A percentile compares a stretch with the other conserved stretches of the same genome.
These are phyloP conservation scores for Patagioenas fasciata DNA, from an alignment of 2,113 vertebrate genomes.

Conservation along the genomic window DNA sequence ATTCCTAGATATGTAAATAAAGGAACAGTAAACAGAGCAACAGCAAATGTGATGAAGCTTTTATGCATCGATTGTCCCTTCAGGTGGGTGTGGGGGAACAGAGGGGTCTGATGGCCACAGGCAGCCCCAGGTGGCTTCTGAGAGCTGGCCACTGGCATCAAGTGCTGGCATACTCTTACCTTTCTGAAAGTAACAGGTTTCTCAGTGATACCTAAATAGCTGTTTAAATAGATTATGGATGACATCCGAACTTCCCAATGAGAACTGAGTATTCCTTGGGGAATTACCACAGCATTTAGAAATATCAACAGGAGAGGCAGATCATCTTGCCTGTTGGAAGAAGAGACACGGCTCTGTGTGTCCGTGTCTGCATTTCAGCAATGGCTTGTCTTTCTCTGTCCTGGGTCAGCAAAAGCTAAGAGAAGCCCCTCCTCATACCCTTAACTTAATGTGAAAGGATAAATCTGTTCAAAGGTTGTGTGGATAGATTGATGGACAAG, in stretches of 20 bases:
- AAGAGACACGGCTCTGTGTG: neutral
- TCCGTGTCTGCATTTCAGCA: neutral
- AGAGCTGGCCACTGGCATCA: slow-evolving; percentile 31
- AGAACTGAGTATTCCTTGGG: slow-evolving; percentile 50
- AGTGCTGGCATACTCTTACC: slow-evolving; percentile 58
- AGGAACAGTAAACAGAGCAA: slow-evolving; percentile 61
- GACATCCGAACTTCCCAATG: slow-evolving; percentile 66
- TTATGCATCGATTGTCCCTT: neutral
- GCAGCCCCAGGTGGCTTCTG: slow-evolving; percentile 36
- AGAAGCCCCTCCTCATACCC: slow-evolving; percentile 16
- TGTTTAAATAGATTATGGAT: slow-evolving; percentile 72
- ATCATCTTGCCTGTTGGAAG: slow-evolving; percentile 51
- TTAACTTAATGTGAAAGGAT: slow-evolving; percentile 1
- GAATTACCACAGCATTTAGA: slow-evolving; percentile 52
- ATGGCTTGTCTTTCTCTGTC: neutral
- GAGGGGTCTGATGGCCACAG: neutral
- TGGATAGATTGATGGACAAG: slow-evolving; percentile 35
- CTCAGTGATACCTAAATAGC: slow-evolving; percentile 66
- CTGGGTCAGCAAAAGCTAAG: slow-evolving; percentile 19
- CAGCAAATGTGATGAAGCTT: neutral
- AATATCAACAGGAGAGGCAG: slow-evolving; percentile 32
- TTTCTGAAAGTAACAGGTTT: slow-evolving; percentile 60
- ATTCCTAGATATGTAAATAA: slow-evolving; percentile 76
- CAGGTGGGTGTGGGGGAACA: neutral
- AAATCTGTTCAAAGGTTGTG: slow-evolving; percentile 31